phyloP scores from a whole-genome alignment of 2,888 invertebrate genomes.

The Ariolimax columbianus region DNA sequence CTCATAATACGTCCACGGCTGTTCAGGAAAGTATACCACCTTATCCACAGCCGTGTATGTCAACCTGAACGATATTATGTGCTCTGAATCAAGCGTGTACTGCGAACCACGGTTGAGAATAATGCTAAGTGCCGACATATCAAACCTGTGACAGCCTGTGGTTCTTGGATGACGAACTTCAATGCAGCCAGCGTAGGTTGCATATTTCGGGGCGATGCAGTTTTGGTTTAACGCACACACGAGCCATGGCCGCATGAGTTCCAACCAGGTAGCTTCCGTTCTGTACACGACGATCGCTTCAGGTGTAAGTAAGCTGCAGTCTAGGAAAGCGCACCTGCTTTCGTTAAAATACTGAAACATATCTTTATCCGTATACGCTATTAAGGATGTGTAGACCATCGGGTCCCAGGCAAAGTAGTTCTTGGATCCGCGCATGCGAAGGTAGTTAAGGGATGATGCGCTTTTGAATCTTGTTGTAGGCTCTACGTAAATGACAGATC shows the following conservation, averaged over 20 bases:
- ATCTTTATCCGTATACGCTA: conserved; percentile 64
- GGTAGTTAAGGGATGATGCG: conserved; percentile 59
- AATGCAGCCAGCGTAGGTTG: conserved; percentile 64
- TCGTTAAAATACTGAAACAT: conserved; percentile 67
- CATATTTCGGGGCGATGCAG: conserved; percentile 64
- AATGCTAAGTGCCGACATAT: conserved; percentile 69
- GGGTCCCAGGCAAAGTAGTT: conserved; percentile 68
- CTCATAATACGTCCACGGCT: conserved; percentile 68
- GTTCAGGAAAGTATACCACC: conserved; percentile 64
- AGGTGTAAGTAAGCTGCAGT: conserved; percentile 62
- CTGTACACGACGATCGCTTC: conserved; percentile 66
- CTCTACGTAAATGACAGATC: conserved; percentile 65
- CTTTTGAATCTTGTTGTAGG: conserved; percentile 63
- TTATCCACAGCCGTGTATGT: conserved; percentile 57
- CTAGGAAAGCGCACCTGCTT: conserved; percentile 63
- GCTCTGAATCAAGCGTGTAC: conserved; percentile 60
- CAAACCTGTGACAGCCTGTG: conserved; percentile 72
- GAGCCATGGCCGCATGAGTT: conserved; percentile 71
- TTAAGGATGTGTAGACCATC: conserved; percentile 53
- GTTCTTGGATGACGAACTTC: conserved; percentile 65
- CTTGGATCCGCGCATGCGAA: conserved; percentile 61
- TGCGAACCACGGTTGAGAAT: conserved; percentile 65
- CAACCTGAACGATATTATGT: conserved; percentile 61
- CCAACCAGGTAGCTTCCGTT: conserved; percentile 63
- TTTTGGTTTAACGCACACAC: conserved; percentile 67